A percentile compares a stretch with the other conserved stretches of the same genome.
phyloP scores from a whole-genome alignment of 2,888 invertebrate species.

The Thecocarcelia acutangulata region DNA sequence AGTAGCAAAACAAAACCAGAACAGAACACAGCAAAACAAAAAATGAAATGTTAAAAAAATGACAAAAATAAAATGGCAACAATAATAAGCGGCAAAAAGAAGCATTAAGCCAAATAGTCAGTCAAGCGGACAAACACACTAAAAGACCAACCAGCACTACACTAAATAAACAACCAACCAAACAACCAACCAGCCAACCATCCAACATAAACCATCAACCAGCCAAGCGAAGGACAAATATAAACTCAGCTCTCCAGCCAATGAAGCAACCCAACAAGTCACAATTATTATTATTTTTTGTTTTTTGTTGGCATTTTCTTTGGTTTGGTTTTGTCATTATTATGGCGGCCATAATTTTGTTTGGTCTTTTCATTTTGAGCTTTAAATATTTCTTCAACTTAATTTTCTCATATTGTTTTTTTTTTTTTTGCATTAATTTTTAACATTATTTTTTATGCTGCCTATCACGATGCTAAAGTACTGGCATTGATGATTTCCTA shows the following conservation, averaged over 20 bases:
- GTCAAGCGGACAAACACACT: background rate
- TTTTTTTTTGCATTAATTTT: conserved; percentile 1
- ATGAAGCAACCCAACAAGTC: conserved; percentile 53
- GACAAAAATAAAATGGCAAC: conserved; percentile 46
- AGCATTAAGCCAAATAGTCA: conserved; percentile 33
- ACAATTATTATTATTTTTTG: conserved; percentile 11
- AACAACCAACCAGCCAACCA: conserved; percentile 32
- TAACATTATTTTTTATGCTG: conserved; percentile 16
- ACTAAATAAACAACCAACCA: conserved; percentile 34
- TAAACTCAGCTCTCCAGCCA: conserved; percentile 38
- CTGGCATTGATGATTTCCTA: conserved; percentile 22
- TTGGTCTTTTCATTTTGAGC: conserved; percentile 54
- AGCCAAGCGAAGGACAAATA: conserved; percentile 28
- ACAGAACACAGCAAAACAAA: background rate
- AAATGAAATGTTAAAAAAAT: conserved; percentile 9
- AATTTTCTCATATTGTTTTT: conserved; percentile 23
- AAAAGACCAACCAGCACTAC: background rate
- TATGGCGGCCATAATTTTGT: conserved; percentile 64
- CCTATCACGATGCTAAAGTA: conserved; percentile 20
- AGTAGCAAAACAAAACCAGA: conserved; percentile 41
- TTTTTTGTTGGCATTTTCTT: background rate
- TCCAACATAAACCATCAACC: conserved; percentile 26
- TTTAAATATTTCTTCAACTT: conserved; percentile 49
- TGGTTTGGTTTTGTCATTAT: conserved; percentile 50
- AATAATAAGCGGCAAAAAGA: conserved; percentile 44